Conservation (phyloP, 2,888 invertebrate genomes). For the Gisinianus flammeolus region DNA sequence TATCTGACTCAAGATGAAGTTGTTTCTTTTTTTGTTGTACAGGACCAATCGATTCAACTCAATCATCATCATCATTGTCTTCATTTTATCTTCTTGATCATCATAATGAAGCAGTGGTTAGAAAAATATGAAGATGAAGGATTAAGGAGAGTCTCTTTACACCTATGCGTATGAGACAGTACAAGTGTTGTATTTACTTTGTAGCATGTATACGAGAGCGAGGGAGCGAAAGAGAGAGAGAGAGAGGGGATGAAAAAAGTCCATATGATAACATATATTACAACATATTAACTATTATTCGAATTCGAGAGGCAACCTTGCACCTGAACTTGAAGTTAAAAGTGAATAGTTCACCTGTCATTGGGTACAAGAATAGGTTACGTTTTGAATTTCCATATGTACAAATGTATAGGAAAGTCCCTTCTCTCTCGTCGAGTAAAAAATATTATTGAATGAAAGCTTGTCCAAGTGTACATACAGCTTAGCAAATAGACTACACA, state of each 20-base stretch:
- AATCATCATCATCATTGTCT: no score
- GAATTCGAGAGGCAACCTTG: conserved; percentile 30
- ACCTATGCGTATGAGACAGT: no score
- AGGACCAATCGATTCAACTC: no score
- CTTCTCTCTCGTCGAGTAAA: background rate
- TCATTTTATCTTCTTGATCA: no score
- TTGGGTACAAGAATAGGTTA: conserved; percentile 5
- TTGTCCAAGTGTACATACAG: background rate
- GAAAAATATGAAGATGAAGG: no score
- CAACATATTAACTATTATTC: no score
- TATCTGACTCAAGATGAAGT: background rate
- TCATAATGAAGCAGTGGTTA: no score
- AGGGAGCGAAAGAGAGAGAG: background rate
- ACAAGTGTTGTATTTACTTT: no score
- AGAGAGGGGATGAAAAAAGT: background rate
- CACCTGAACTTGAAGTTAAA: conserved; percentile 34
- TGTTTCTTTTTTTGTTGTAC: background rate
- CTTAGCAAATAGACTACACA: background rate
- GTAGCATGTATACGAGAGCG: background rate
- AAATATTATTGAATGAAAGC: background rate
- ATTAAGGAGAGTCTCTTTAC: no score
- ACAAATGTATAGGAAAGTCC: background rate
- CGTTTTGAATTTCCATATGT: background rate
- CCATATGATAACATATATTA: no score
- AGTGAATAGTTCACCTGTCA: conserved; percentile 38